These are phyloP conservation scores for Colaptes auratus DNA, from an alignment of 2,113 vertebrate species.

Conservation along the genomic window DNA sequence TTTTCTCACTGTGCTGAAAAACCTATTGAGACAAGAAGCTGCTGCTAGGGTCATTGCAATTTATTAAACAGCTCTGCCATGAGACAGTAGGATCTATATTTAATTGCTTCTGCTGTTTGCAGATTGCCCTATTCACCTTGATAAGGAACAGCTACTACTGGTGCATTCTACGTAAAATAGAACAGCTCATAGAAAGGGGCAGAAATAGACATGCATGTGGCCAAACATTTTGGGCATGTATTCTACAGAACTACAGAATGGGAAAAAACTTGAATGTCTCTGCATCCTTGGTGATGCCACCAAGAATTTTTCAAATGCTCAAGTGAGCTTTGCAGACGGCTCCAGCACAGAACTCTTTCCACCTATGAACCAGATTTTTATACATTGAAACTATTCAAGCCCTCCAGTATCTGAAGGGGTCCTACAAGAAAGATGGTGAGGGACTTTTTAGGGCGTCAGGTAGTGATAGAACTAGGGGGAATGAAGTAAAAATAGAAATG, in stretches of 20 bases:
- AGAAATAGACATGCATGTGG: not conserved
- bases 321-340: not conserved
- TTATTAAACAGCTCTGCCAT: not conserved
- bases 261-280: not conserved
- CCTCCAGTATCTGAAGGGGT: too few relatives aligned
- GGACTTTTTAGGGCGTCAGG: too few relatives aligned
- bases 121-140: constrained; percentile 23
- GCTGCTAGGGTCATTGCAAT: not conserved
- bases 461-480: too few relatives aligned
- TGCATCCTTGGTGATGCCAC: not conserved
- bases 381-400: rapidly evolving
- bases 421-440: too few relatives aligned
- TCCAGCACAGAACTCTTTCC: not conserved
- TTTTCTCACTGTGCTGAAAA: constrained; percentile 11
- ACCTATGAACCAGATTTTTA: not conserved
- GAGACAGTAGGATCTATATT: constrained; percentile 20
- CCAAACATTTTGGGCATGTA: not conserved
- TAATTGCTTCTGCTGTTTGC: constrained; percentile 19
- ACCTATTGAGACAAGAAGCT: not conserved
- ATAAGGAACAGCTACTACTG: not conserved
- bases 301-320: not conserved
- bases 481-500: too few relatives aligned
- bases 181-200: not conserved
- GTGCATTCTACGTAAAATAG: not conserved
- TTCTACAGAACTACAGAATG: not conserved